Evolutionary conservation across 2,888 invertebrate genomes (phyloP), one percentile per base, ranked within the genome.

Genomic region (Busseola fusca): DNA sequence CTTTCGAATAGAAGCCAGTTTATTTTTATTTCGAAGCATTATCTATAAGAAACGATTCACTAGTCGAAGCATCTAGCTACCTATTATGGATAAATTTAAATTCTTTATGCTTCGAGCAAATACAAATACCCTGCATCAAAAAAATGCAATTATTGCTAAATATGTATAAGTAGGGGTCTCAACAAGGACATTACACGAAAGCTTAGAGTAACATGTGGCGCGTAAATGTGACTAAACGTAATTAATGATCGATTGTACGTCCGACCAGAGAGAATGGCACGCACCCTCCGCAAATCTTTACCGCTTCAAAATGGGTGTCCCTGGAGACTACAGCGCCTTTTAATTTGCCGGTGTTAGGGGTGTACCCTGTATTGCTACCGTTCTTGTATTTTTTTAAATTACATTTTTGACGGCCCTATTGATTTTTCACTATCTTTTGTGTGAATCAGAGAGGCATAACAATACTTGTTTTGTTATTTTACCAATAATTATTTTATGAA

Each of bases 321-420:
- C 92, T 79, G 75, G 93, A 92, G 94, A 91, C 82, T 84, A 86
- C 89, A 92, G 91, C 86, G 93, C 93, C 94, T 95, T 96, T 96
- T 96, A 96, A 96, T 96, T 96, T 96, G 94, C 94, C 89, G 94
- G 90, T 90, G 93, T 93, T 92, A 92, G 91, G 94, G 95, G 91
- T 91, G 92, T 88, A 84, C 87, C 85, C 87, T 76, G 79, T 83
- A 80, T 83, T 81, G 84, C 81, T 82, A 74, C 83, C 84, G 82
- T 86, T 74, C 81, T 70, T 60, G 45, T 78, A 85, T 81, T 83
- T 87, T 84, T 87, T 84, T 81, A 85, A 86, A 88, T 86, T 84
- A 86, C 78, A 52, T 64, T 64, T 66, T 69, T 52, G n/a, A n/a
- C 7, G 30, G 30, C 45, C 10, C 12, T 12, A 63, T 63, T n/a